Conservation (phyloP, 1,140 invertebrate genomes). For the Temnothorax curvispinosus region DNA sequence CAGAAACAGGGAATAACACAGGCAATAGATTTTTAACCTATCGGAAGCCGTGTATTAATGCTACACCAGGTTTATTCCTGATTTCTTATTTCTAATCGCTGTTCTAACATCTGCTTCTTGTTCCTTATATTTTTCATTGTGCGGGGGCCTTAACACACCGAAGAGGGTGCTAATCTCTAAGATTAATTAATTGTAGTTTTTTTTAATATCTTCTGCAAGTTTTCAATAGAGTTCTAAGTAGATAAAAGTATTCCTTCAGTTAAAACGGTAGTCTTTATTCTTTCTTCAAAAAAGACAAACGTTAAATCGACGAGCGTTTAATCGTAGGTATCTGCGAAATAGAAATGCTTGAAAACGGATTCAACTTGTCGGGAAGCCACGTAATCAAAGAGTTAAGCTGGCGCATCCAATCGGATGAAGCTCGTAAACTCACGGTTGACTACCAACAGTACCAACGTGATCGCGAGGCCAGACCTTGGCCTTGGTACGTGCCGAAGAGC, state of each 20-base stretch:
- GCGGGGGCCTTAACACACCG: too few species aligned
- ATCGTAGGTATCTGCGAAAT: not conserved
- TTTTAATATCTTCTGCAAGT: too few species aligned
- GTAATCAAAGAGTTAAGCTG: not conserved
- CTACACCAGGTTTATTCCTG: too few species aligned
- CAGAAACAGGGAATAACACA: too few species aligned
- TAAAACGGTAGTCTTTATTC: not conserved
- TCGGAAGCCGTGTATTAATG: too few species aligned
- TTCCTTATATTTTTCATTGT: too few species aligned
- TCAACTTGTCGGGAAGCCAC: not conserved
- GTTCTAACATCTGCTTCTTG: too few species aligned
- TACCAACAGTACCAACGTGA: not conserved
- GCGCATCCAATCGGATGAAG: not conserved
- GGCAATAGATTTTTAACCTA: too few species aligned
- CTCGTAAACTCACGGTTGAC: not conserved
- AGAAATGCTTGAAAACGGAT: not conserved
- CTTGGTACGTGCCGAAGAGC: slow-evolving; percentile 11
- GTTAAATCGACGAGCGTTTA: too few species aligned
- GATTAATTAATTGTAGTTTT: not conserved
- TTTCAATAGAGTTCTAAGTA: not conserved
- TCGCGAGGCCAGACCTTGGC: slow-evolving; percentile 10
- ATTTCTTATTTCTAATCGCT: too few species aligned
- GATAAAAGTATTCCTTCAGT: not conserved
- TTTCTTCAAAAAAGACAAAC: too few species aligned
- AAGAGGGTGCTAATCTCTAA: not conserved